Base-by-base conservation (phyloP, 2,797 vertebrate species). In the Macropodus opercularis region DNA sequence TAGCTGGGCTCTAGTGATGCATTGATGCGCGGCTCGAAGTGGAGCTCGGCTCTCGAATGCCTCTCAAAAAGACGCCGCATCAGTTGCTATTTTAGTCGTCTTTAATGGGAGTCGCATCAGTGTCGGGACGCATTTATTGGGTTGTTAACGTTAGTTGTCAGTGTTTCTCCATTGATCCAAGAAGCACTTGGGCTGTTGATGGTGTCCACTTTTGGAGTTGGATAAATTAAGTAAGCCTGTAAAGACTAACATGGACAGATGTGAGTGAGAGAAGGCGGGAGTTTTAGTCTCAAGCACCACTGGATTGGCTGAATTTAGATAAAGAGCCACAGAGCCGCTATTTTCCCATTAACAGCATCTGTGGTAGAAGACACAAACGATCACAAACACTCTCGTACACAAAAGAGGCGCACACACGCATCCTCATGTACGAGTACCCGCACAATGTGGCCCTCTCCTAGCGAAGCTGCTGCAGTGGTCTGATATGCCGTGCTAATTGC, bases 401-500 rank as follows among this genome's bases (percentile, higher is more conserved):
- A n/a, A 19, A 61, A 35, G 2, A 0, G n/a, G 21, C 49, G 19
- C 1, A 15, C 60, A 18, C 43, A 49, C 31, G 11, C 35, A 7
- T 5, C 39, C 54, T 31, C 23, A 0, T 26, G 40, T 48, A 31
- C 14, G 2, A 36, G 56, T 32, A 51, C 49, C 71, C 73, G 40
- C 80, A 69, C 56, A 67, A 69, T 19, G 22, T 27, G 75, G 82
- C 72, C 78, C 78, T 77, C 75, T 67, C 72, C 77, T 43, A 73
- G 75, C 77, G 84, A 83, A 72, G 75, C 73, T 52, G 54, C 77
- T 69, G 81, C 81, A 83, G 76, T 35, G 80, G 79, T 79, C 83
- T 85, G 81, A 85, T 83, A 65, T 66, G 68, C 75, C 77, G 63
- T 85, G 81, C 85, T 91, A 91, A 91, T 91, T 91, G 90, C 89